Evolutionary conservation across 1,140 invertebrate genomes (phyloP), one percentile per base, ranked within the genome.

Genomic region (Tetramorium parvispinum): DNA sequence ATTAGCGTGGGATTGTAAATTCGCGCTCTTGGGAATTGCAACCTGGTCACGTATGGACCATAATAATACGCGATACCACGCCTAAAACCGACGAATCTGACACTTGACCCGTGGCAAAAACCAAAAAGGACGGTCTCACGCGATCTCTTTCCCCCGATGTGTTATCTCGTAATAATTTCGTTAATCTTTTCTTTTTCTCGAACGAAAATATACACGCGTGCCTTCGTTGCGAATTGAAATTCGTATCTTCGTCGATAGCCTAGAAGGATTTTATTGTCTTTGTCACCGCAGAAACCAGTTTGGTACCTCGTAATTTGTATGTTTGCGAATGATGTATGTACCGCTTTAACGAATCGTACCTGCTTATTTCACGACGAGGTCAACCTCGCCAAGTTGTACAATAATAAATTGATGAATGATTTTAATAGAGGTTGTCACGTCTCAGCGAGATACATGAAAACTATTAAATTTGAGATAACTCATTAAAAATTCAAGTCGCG

Each of bases 1-100:
- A 93, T 93, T 77, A 77, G 88, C 68, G 53, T 83, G 63, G 85
- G 79, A 49, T 77, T 82, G 81, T 75, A 59, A 88, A 90, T 90
- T 90, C 85, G 63, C 86, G 86, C 73, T 32, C 32, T 87, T 57
- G 70, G 59, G 70, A 90, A 85, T 90, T 70, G 89, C 57, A 81
- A 53, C 4, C 51, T 37, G 37, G 77, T 70, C 63, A 57, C 61
- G 66, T 27, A 21, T 24, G n/a, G 63, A 57, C 27, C 65, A 53
- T 70, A 63, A 65, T 85, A 70, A 85, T 70, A 40, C 1, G 43
- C 13, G 63, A 16, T 10, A 82, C 55, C 86, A 79, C 88, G 73
- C 88, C 59, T 68, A 53, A 63, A 65, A 46, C 24, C 37, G n/a
- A 46, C 27, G 49, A 63, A 77, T 65, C 43, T 63, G 49, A 86